Percentiles rank a stretch among this genome's conserved stretches.
phyloP scores from a whole-genome alignment of 1,140 invertebrate genomes.

The Drosophila yakuba region DNA sequence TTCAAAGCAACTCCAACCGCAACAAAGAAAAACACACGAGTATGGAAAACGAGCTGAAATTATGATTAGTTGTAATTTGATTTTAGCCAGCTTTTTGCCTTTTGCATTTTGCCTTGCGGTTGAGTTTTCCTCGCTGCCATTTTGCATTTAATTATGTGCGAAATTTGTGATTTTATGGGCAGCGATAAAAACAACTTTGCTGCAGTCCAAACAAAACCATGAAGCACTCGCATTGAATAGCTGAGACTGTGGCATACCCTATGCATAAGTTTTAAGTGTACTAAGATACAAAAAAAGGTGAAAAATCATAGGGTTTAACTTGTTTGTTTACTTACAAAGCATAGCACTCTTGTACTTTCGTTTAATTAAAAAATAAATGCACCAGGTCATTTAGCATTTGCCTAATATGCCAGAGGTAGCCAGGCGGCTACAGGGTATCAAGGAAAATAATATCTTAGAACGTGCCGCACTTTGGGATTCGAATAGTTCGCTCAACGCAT shows the following conservation, averaged over 20 bases:
- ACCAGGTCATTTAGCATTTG: neutral
- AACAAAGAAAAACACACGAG: constrained; percentile 22
- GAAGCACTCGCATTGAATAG: neutral
- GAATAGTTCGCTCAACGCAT: constrained; percentile 27
- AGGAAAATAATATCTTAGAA: constrained; percentile 37
- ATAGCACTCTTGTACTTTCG: too few relatives aligned
- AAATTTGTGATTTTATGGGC: constrained; percentile 57
- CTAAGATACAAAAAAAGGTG: too few relatives aligned
- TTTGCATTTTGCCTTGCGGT: constrained; percentile 27
- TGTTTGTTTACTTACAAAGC: too few relatives aligned
- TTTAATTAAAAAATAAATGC: too few relatives aligned
- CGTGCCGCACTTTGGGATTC: constrained; percentile 32
- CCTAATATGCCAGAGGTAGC: neutral
- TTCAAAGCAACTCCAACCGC: constrained; percentile 49
- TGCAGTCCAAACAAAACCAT: constrained; percentile 31
- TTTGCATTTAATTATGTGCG: constrained; percentile 77
- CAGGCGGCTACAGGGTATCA: neutral
- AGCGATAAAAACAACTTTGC: constrained; percentile 38
- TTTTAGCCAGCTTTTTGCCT: constrained; percentile 51
- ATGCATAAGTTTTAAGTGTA: neutral
- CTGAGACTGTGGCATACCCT: neutral
- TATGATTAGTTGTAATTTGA: constrained; percentile 74
- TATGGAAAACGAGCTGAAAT: constrained; percentile 43
- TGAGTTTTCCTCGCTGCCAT: constrained; percentile 11
- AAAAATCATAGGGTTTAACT: too few relatives aligned